Evolutionary conservation across 2,113 vertebrate species (phyloP), one percentile per base, ranked within the genome.

Genomic region (Grantiella picta): DNA sequence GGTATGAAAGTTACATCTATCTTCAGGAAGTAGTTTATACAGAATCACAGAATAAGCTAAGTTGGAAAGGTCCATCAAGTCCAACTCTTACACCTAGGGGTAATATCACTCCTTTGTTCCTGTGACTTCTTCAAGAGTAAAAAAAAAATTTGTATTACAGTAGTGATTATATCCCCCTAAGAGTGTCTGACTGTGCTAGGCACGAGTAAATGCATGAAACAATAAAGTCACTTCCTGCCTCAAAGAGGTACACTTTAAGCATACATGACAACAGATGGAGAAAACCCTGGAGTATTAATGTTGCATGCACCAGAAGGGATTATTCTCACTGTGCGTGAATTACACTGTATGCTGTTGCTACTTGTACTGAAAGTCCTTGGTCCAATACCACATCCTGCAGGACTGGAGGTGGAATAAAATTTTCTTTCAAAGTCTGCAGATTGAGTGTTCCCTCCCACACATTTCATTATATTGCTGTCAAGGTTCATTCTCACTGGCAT

Each of bases 401-500:
- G 82, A 80, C 78, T 70, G 61, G 80, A 97, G 60, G 63, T 87
- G 50, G 94, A 95, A 97, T 92, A 90, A 93, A 63, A n/a, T 60
- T 89, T 92, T 71, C 81, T 78, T 90, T 90, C 65, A 75, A 21
- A 71, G 49, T 63, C 92, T 89, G 70, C 77, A 78, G 66, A 85
- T 49, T 88, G 78, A 95, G 33, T 15, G 25, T 36, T 81, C 31
- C 89, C 57, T 97, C 92, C 88, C 71, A 94, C 89, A 60, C 57
- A 44, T 59, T 77, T 92, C 82, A 78, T 76, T 96, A 80, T 88
- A 80, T 50, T 73, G 72, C 50, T 73, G 70, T 90, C 95, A 94
- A 79, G 96, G 95, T 87, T 95, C 71, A 94, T 89, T 93, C 95
- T 95, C 77, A 77, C 82, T 83, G 71, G 82, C 86, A 96, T 95